Base-by-base conservation (phyloP, 1,140 invertebrate species). In the Drosophila auraria region DNA sequence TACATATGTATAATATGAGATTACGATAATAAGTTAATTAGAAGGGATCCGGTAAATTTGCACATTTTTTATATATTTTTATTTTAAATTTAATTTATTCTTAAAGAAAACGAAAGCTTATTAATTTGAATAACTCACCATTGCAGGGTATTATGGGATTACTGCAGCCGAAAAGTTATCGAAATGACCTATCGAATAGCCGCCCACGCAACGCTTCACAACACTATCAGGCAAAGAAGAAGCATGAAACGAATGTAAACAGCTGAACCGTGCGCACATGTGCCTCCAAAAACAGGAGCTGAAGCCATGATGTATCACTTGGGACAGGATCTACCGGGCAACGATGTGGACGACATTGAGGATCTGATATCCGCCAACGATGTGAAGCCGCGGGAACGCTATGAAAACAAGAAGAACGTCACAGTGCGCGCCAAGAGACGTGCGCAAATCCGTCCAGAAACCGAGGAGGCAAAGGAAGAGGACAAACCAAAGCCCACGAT, bases 341-440 rank as follows among this genome's bases (percentile, higher is more conserved):
- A 80, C 64, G 82, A 90, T 56, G 91, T 93, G 49, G 92, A 92
- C 62, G 97, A 97, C 93, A 97, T 97, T 64, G 96, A 97, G 93
- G 97, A 97, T 94, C 93, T 97, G 61, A 96, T 97, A 93, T 95
- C 95, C 23, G 95, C 96, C 0, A 95, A 97, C 87, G 96, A 97
- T 87, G 95, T 97, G 42, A 96, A 95, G 38, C 96, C 96, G 0
- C 96, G 96, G 83, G 95, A 96, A 78, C 93, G 96, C 79, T 96
- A 96, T 83, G 95, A 94, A 60, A 95, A 94, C 69, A 95, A 95
- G 68, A 97, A 96, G 91, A 94, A 93, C 91, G 95, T 97, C 3
- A 95, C 94, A 62, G 93, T 96, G 12, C 94, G 95, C 45, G 94
- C 94, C 2, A 96, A 94, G 69, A 95, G 95, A 83, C 84, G 91